These are phyloP conservation scores for Arge pagana DNA, from an alignment of 2,888 invertebrate species.

Conservation along the genomic window DNA sequence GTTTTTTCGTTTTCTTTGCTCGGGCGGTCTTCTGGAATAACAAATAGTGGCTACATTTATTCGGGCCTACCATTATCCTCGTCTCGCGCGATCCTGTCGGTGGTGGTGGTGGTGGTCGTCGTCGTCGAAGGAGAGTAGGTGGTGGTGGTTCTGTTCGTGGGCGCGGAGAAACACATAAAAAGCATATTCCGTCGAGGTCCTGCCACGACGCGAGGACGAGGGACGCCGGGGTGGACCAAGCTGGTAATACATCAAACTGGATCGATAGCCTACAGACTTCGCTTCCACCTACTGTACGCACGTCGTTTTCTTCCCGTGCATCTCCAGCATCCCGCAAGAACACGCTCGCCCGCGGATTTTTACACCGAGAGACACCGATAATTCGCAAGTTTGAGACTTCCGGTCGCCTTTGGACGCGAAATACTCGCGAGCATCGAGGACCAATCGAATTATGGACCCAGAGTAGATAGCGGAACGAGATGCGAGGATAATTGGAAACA, in stretches of 20 bases:
- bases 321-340: not conserved
- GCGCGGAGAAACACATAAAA: conserved; percentile 49
- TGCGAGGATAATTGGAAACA: too few relatives aligned
- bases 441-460: too few relatives aligned
- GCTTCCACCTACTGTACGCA: conserved; percentile 45
- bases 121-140: conserved; percentile 14
- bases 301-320: conserved; percentile 2
- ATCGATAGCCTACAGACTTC: conserved; percentile 55
- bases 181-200: conserved; percentile 48
- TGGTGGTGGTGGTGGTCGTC: conserved; percentile 25
- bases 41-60: conserved; percentile 49
- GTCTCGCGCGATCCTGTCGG: conserved; percentile 31
- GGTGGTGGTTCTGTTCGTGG: conserved; percentile 30
- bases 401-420: too few relatives aligned
- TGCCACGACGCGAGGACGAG: conserved; percentile 40
- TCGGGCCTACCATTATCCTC: conserved; percentile 40
- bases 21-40: conserved; percentile 36
- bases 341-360: too few relatives aligned
- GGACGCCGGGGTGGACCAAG: conserved; percentile 47
- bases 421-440: too few relatives aligned
- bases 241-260: conserved; percentile 56
- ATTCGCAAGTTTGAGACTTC: too few relatives aligned
- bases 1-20: conserved; percentile 6
- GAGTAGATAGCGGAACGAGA: too few relatives aligned
- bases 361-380: too few relatives aligned